Evolutionary conservation across 1,140 invertebrate genomes (phyloP), one percentile per base, ranked within the genome.

Genomic region (Solenopsis invicta): DNA sequence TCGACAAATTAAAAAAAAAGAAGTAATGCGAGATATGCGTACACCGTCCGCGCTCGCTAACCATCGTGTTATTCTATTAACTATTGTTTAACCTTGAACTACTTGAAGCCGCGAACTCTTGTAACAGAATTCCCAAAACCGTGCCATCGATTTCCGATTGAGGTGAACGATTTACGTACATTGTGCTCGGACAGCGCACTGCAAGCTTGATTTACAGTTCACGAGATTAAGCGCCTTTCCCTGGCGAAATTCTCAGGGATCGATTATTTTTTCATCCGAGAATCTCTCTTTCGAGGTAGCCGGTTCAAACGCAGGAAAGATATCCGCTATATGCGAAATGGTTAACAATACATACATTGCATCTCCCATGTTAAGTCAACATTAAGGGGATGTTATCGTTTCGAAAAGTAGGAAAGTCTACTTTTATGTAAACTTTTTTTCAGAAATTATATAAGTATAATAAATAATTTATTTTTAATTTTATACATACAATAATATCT

Each of bases 71-170:
- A 41, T 50, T 84, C 24, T 54, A 29, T 74, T 41, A 24, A 13
- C 41, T 16, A 61, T 75, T 84, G 56, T 84, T 82, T 84, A 84
- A 84, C 80, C 80, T 84, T 84, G 80, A 54, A 84, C 80, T 62
- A 75, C 56, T 84, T 61, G 54, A 62, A 74, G 54, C 69, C 54
- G 52, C 54, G 54, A 21, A 75, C 80, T 84, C 69, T 61, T 75
- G 80, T 75, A 84, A 84, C 54, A 34, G 69, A 84, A 84, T 84
- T 84, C 16, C 80, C 69, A 52, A 59, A 72, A 82, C 34, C 69
- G 18, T 74, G 80, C 54, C 69, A 84, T 84, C 54, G 80, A 84
- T 84, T 84, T 50, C 80, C 80, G 41, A 84, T 84, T 21, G 80
- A 75, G 80, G 41, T 84, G 80, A 84, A 75, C 54, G 67, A 84